These are phyloP conservation scores for Busseola fusca DNA, from an alignment of 2,888 invertebrate species.

Conservation along the genomic window DNA sequence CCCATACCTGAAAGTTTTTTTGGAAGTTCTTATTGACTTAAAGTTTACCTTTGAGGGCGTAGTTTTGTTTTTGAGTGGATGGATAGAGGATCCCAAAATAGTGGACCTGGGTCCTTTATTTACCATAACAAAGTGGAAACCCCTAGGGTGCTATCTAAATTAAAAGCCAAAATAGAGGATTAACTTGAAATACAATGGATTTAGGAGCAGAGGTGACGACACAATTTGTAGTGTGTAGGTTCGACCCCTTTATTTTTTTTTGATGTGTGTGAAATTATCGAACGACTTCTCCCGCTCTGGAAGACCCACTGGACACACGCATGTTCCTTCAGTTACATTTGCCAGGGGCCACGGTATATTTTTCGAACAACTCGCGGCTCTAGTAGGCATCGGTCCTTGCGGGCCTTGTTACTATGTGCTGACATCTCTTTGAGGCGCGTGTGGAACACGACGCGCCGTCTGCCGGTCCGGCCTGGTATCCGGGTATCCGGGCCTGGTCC, in stretches of 20 bases:
- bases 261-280: too few species aligned
- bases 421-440: too few species aligned
- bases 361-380: too few species aligned
- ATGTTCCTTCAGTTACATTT: too few species aligned
- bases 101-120: constrained; percentile 5
- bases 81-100: neutral
- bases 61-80: constrained; percentile 38
- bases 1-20: constrained; percentile 41
- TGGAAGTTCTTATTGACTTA: constrained; percentile 46
- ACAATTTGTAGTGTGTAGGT: neutral
- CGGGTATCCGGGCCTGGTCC: too few species aligned
- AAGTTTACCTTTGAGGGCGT: constrained; percentile 34
- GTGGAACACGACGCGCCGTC: too few species aligned
- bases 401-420: too few species aligned
- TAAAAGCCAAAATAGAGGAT: neutral
- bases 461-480: too few species aligned
- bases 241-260: neutral
- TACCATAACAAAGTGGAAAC: constrained; percentile 15
- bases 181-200: neutral
- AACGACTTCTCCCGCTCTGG: too few species aligned
- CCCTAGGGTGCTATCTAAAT: neutral
- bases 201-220: neutral
- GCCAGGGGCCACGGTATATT: too few species aligned
- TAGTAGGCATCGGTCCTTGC: too few species aligned
- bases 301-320: too few species aligned